A percentile compares a stretch with the other conserved stretches of the same genome.
These are phyloP conservation scores for Prietella phreatophila DNA, from an alignment of 2,113 vertebrate species.

Conservation along the genomic window DNA sequence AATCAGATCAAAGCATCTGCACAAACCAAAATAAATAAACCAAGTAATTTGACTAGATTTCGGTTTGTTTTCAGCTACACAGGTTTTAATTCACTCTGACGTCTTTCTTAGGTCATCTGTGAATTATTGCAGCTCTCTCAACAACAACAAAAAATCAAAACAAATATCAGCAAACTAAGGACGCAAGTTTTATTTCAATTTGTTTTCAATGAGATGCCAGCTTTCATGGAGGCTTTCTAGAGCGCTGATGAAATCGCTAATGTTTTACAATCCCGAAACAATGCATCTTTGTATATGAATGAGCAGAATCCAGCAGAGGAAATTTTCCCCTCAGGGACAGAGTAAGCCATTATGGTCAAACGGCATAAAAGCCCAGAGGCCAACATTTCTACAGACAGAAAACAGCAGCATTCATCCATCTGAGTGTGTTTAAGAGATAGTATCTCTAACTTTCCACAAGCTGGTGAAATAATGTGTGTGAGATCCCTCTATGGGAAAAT, in stretches of 20 bases:
- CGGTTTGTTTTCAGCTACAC: background rate
- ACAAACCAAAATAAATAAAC: background rate
- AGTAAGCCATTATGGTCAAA: conserved; percentile 5
- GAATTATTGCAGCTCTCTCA: background rate
- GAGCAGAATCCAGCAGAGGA: conserved; percentile 1
- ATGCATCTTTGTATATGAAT: conserved; percentile 33
- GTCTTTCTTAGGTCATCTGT: background rate
- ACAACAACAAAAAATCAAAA: background rate
- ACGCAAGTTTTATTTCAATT: background rate
- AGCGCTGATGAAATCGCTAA: conserved; percentile 14
- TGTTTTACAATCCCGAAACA: background rate
- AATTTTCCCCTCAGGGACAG: background rate
- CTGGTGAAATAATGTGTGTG: background rate
- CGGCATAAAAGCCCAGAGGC: background rate
- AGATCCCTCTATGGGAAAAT: conserved; percentile 30
- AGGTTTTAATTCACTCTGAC: background rate
- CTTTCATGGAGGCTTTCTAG: background rate
- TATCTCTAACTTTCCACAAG: background rate
- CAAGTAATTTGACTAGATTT: background rate
- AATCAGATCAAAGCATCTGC: background rate
- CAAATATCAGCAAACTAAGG: background rate
- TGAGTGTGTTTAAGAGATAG: conserved; percentile 36
- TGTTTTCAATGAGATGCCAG: background rate
- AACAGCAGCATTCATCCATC: conserved; percentile 41
- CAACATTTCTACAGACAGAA: conserved; percentile 23